Evolutionary conservation across 1,140 invertebrate species (phyloP).

Genomic region (Pseudoatta argentina): DNA sequence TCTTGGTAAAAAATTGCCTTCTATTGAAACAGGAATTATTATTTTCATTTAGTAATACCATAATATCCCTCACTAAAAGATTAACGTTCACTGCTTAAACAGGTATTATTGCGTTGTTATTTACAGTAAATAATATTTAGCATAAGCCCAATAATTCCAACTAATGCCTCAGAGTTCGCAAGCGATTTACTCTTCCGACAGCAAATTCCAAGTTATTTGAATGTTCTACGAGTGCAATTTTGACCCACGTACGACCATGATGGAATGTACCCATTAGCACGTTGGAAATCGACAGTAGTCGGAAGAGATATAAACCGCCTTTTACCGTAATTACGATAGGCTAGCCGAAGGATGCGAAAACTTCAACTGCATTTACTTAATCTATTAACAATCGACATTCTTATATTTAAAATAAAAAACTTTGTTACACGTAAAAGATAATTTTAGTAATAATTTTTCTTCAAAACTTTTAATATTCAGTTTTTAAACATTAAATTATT

Average conservation of each 20-base stretch:
- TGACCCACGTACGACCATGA: constrained; percentile 41
- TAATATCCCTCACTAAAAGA: background rate
- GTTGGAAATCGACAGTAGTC: constrained; percentile 31
- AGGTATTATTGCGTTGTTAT: constrained; percentile 24
- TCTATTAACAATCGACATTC: background rate
- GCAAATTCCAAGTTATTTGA: constrained; percentile 45
- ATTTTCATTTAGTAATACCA: constrained; percentile 17
- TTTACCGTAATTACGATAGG: constrained; percentile 26
- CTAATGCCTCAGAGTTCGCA: constrained; percentile 39
- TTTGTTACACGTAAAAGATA: background rate
- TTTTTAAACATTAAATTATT: constrained; percentile 4
- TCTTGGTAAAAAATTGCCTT: background rate
- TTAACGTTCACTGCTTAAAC: constrained; percentile 8
- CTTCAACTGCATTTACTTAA: constrained; percentile 13
- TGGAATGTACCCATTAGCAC: constrained; percentile 53
- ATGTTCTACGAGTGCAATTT: constrained; percentile 52
- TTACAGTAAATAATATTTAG: constrained; percentile 45
- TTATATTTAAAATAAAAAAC: background rate
- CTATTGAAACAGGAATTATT: constrained; percentile 6
- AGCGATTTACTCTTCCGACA: constrained; percentile 31
- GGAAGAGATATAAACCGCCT: constrained; percentile 3
- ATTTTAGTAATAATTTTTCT: background rate
- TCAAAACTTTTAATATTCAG: background rate
- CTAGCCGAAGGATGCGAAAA: background rate
- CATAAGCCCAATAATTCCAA: constrained; percentile 8